Conservation (phyloP, 1,140 invertebrate genomes). For the Cecropterus lyciades region DNA sequence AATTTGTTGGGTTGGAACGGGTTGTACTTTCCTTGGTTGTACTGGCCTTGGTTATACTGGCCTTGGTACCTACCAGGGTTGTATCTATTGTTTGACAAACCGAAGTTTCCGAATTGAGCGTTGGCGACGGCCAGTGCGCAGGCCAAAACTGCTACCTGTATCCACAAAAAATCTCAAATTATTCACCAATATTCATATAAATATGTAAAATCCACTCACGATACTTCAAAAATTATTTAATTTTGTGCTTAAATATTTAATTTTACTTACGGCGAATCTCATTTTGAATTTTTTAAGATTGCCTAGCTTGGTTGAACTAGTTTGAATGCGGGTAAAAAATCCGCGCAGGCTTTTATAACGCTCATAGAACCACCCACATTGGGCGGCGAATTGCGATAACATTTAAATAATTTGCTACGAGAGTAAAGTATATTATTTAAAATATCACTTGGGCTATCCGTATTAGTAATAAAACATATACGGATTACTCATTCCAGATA, state of each 20-base stretch:
- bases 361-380: slow-evolving; percentile 72
- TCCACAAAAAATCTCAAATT: slow-evolving; percentile 37
- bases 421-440: slow-evolving; percentile 58
- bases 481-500: slow-evolving; percentile 22
- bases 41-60: slow-evolving; percentile 40
- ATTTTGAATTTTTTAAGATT: slow-evolving; percentile 60
- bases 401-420: slow-evolving; percentile 73
- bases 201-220: neutral
- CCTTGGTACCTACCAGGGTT: slow-evolving; percentile 40
- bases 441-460: slow-evolving; percentile 59
- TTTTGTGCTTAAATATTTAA: slow-evolving; percentile 31
- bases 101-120: slow-evolving; percentile 50
- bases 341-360: slow-evolving; percentile 73
- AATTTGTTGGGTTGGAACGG: slow-evolving; percentile 36
- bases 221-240: slow-evolving; percentile 31
- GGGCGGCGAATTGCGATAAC: slow-evolving; percentile 69
- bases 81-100: slow-evolving; percentile 9
- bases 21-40: slow-evolving; percentile 42
- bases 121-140: slow-evolving; percentile 59
- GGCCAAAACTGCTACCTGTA: slow-evolving; percentile 62
- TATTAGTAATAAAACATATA: slow-evolving; percentile 45
- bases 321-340: slow-evolving; percentile 76
- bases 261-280: slow-evolving; percentile 72
- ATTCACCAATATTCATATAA: no score
- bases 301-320: slow-evolving; percentile 72